Base-by-base conservation (phyloP, 1,140 invertebrate species). In the Drosophila dunni region DNA sequence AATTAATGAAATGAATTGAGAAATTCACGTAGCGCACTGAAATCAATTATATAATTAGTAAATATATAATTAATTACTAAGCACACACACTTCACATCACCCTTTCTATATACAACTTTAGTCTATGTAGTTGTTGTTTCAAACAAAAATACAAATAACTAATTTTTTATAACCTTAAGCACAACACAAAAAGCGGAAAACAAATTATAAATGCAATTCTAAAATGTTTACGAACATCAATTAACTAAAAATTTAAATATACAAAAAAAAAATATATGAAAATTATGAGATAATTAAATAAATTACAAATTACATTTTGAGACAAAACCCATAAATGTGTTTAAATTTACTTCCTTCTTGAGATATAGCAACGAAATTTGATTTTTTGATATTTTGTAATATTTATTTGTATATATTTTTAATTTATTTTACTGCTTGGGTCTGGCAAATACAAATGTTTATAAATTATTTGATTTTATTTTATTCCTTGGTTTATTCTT, bases 391-490 rank as follows among this genome's bases (percentile, higher is more conserved):
- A 45, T 66, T 80, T 75, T 74, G 48, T 46, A 71, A 75, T 84
- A 78, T 78, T 78, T 75, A 85, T 84, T 29, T 85, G 65, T 86
- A 75, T 80, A 78, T 78, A 65, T 65, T 86, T 67, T 63, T 63
- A 71, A 50, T 77, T 78, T 78, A 82, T 77, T 79, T 68, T 79
- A 64, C 66, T 79, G 83, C 77, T 82, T 72, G 69, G 78, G 67
- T 88, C 48, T 77, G 64, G 78, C 78, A 84, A 88, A 88, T 86
- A 86, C 82, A 86, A 88, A 88, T 69, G 72, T 85, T 84, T 71
- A 84, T 71, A 84, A 84, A 85, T 85, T 85, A 85, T 84, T 84
- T 85, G 81, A 84, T 84, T 76, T 86, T 68, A 84, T 85, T 76
- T 86, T 68, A 73, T 71, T 75, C 72, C 71, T 64, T 86, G 61